Conservation (phyloP, 1,140 invertebrate species). For the Ridgeia piscesae region DNA sequence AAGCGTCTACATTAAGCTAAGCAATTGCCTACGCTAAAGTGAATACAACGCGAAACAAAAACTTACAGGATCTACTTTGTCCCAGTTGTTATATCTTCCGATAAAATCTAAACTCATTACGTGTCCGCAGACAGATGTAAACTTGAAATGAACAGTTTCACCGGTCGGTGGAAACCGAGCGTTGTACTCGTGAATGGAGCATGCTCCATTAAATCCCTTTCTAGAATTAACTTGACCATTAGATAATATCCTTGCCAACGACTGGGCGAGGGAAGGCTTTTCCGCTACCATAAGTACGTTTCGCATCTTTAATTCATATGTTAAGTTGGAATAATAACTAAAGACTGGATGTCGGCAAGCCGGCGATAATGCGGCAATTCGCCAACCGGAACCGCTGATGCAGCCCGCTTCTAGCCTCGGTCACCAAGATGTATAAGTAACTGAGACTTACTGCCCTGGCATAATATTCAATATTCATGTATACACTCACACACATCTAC, state of each 20-base stretch:
- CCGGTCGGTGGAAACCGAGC: conserved; percentile 66
- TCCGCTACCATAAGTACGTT: conserved; percentile 98
- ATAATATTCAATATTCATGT: no score
- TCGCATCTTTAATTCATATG: conserved; percentile 62
- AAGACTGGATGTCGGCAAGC: background rate
- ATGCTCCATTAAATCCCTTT: conserved; percentile 90
- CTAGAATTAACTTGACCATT: conserved; percentile 77
- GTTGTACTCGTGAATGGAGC: conserved; percentile 90
- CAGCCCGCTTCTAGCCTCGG: background rate
- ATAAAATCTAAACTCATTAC: conserved; percentile 95
- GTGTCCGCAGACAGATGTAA: conserved; percentile 99
- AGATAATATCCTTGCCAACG: conserved; percentile 91
- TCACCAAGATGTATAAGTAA: background rate
- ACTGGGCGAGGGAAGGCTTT: conserved; percentile 95
- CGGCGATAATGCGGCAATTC: background rate
- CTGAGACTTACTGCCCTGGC: no score
- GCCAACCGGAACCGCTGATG: background rate
- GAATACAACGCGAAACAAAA: background rate
- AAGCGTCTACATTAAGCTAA: no score
- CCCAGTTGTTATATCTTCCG: conserved; percentile 97
- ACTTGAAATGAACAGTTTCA: conserved; percentile 75
- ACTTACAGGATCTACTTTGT: conserved; percentile 91
- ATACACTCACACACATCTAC: no score
- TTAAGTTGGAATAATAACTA: background rate
- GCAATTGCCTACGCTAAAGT: no score